A percentile compares a stretch with the other conserved stretches of the same genome.
These are phyloP conservation scores for Drosophila meridiana DNA, from an alignment of 2,888 invertebrate species.

Conservation along the genomic window DNA sequence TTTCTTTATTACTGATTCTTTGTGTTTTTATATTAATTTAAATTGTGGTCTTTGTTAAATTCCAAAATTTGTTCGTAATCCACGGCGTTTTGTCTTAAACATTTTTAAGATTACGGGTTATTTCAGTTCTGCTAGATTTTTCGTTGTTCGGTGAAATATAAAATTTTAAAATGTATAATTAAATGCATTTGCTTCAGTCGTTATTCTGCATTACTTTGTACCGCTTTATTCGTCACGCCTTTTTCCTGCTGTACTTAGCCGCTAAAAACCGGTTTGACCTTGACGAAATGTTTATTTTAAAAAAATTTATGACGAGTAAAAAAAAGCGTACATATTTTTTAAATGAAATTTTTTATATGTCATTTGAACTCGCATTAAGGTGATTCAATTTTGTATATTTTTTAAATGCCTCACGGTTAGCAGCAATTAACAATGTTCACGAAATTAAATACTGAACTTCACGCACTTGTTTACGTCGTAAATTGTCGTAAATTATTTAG, in stretches of 20 bases:
- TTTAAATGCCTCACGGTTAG: conserved; percentile 12
- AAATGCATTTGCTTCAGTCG: neutral
- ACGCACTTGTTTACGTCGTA: conserved; percentile 15
- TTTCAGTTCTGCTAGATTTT: neutral
- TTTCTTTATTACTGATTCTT: too few relatives aligned
- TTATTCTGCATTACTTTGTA: neutral
- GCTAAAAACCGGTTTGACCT: conserved; percentile 16
- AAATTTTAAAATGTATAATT: neutral
- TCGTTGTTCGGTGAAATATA: neutral
- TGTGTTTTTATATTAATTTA: neutral
- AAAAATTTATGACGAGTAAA: neutral
- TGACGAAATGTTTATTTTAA: neutral
- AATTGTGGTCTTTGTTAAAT: neutral
- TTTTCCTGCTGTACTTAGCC: conserved; percentile 4
- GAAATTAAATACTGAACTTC: conserved; percentile 13
- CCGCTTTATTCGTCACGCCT: conserved; percentile 11
- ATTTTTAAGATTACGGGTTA: neutral
- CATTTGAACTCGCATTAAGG: conserved; percentile 8
- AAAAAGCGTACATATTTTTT: conserved; percentile 2
- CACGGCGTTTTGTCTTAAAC: neutral
- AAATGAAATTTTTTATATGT: neutral
- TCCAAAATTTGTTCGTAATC: neutral
- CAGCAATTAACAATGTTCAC: conserved; percentile 7
- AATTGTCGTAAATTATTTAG: conserved; percentile 7
- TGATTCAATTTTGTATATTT: neutral